A percentile compares a stretch with the other conserved stretches of the same genome.
Evolutionary conservation across 1,140 invertebrate species (phyloP).

Genomic region (Phymorhynchus buccinoides): DNA sequence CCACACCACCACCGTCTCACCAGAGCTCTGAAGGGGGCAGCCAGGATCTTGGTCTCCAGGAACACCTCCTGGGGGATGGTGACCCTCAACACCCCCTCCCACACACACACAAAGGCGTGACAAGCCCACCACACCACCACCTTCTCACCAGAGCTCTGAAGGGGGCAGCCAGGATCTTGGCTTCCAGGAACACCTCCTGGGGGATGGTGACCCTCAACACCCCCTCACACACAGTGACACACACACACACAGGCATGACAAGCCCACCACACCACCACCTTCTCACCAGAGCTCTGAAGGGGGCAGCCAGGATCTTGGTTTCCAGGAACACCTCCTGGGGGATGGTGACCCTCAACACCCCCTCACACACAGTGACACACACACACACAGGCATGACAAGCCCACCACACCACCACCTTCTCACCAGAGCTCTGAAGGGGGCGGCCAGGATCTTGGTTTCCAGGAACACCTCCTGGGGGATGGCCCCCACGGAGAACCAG

Average conservation of each 20-base stretch:
- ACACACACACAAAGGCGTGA: too few relatives aligned
- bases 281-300: constrained; percentile 72
- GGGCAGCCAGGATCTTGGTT: constrained; percentile 68
- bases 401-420: constrained; percentile 23
- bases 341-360: too few relatives aligned
- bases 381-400: not conserved
- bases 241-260: too few relatives aligned
- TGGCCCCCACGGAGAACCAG: constrained; percentile 73
- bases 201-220: too few relatives aligned
- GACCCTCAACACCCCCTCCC: too few relatives aligned
- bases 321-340: constrained; percentile 69
- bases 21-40: constrained; percentile 71
- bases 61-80: constrained; percentile 70
- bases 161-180: constrained; percentile 69
- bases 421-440: constrained; percentile 73
- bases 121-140: too few relatives aligned
- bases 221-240: too few relatives aligned
- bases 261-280: not conserved
- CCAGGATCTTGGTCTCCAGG: constrained; percentile 68
- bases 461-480: constrained; percentile 69
- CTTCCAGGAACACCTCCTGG: constrained; percentile 66
- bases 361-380: too few relatives aligned
- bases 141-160: constrained; percentile 74
- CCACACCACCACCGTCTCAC: too few relatives aligned
- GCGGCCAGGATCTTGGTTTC: constrained; percentile 69